These are phyloP conservation scores for Epizoanthus rinbou DNA, from an alignment of 92 coral and sea anemone species.

Conservation along the genomic window DNA sequence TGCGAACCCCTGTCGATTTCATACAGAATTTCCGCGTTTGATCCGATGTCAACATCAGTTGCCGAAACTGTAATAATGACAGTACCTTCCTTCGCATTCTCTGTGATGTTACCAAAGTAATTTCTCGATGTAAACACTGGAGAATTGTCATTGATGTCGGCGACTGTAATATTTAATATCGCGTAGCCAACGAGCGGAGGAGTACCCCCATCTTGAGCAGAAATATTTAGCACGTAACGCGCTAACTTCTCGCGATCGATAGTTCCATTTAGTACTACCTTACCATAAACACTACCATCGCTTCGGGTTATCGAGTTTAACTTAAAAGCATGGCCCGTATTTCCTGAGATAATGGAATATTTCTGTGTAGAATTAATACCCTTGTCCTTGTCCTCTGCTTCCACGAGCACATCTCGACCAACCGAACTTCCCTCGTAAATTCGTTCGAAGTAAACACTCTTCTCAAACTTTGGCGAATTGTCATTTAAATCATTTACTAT, in stretches of 20 bases:
- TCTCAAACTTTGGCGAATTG: conserved; percentile 76
- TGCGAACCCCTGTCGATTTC: conserved; percentile 61
- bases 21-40: conserved; percentile 74
- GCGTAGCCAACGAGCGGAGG: conserved; percentile 68
- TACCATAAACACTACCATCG: conserved; percentile 50
- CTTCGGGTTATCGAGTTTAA: conserved; percentile 42
- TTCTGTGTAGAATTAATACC: conserved; percentile 80
- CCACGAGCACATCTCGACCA: conserved; percentile 42
- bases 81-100: conserved; percentile 57
- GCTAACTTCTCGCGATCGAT: conserved; percentile 80
- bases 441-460: conserved; percentile 48
- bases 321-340: conserved; percentile 64
- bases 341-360: conserved; percentile 87
- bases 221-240: conserved; percentile 76
- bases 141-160: conserved; percentile 76
- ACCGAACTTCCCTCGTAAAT: conserved; percentile 58
- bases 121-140: conserved; percentile 67
- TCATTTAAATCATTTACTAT: conserved; percentile 88
- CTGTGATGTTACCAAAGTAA: conserved; percentile 66
- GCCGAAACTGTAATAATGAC: conserved; percentile 76
- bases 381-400: conserved; percentile 71
- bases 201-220: conserved; percentile 89
- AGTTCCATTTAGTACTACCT: conserved; percentile 58
- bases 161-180: conserved; percentile 73
- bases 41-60: conserved; percentile 83